phyloP scores from a whole-genome alignment of 1,140 invertebrate species.

The Pristionchus pacificus region DNA sequence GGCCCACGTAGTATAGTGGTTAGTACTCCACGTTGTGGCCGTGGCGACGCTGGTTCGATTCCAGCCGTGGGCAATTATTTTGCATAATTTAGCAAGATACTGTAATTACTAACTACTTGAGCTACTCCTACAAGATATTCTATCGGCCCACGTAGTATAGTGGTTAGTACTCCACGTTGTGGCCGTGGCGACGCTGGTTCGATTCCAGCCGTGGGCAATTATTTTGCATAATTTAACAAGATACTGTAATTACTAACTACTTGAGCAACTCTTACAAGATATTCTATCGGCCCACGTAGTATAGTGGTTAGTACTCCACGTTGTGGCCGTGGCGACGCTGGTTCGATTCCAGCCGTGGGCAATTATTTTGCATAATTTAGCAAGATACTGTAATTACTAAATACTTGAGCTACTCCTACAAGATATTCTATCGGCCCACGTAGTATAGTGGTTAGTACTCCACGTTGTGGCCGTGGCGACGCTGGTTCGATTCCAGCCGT shows the following conservation, averaged over 20 bases:
- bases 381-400: too few species aligned
- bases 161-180: constrained; percentile 49
- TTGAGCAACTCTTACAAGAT: too few species aligned
- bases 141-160: constrained; percentile 46
- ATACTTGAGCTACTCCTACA: too few species aligned
- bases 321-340: constrained; percentile 43
- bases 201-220: constrained; percentile 32
- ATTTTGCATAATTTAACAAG: too few species aligned
- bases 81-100: too few species aligned
- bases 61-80: constrained; percentile 12
- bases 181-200: constrained; percentile 46
- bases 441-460: constrained; percentile 52
- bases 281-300: constrained; percentile 24
- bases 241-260: too few species aligned
- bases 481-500: constrained; percentile 42
- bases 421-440: constrained; percentile 40
- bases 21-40: constrained; percentile 49
- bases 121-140: too few species aligned
- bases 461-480: constrained; percentile 51
- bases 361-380: constrained; percentile 7
- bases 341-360: constrained; percentile 41
- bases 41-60: constrained; percentile 47
- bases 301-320: constrained; percentile 45
- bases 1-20: constrained; percentile 46
- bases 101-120: too few species aligned